Conservation (phyloP, 92 coral and sea anemone genomes). For the Epizoanthus scotinus region DNA sequence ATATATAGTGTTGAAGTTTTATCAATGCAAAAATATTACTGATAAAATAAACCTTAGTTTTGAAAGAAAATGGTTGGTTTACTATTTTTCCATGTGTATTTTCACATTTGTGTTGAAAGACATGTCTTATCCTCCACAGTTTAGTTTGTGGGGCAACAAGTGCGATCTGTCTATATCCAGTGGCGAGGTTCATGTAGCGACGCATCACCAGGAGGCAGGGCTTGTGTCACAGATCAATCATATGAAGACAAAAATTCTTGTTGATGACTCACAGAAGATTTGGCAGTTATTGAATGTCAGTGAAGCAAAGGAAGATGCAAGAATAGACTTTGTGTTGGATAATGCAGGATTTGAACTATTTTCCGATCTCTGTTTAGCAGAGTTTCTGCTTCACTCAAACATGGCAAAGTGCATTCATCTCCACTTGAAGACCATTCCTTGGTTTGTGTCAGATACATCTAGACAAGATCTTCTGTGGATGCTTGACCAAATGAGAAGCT, state of each 20-base stretch:
- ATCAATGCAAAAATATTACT: no score
- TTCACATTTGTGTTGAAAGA: no score
- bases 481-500: conserved; percentile 61
- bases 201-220: conserved; percentile 52
- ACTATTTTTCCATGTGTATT: no score
- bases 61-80: no score
- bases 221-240: conserved; percentile 66
- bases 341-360: conserved; percentile 98
- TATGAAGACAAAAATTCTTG: conserved; percentile 82
- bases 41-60: no score
- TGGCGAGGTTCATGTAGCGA: conserved; percentile 69
- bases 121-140: conserved; percentile 50
- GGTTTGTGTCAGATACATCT: conserved; percentile 97
- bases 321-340: conserved; percentile 92
- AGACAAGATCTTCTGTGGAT: conserved; percentile 79
- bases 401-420: conserved; percentile 72
- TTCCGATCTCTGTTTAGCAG: conserved; percentile 93
- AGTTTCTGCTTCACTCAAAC: conserved; percentile 71
- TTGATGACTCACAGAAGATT: conserved; percentile 66
- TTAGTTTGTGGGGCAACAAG: conserved; percentile 97
- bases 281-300: conserved; percentile 63
- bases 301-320: conserved; percentile 43
- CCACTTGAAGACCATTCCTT: conserved; percentile 89
- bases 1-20: no score
- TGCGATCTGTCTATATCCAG: conserved; percentile 95